A percentile compares a stretch with the other conserved stretches of the same genome.
These are phyloP conservation scores for Maniola hyperantus DNA, from an alignment of 2,888 invertebrate genomes.

Conservation along the genomic window DNA sequence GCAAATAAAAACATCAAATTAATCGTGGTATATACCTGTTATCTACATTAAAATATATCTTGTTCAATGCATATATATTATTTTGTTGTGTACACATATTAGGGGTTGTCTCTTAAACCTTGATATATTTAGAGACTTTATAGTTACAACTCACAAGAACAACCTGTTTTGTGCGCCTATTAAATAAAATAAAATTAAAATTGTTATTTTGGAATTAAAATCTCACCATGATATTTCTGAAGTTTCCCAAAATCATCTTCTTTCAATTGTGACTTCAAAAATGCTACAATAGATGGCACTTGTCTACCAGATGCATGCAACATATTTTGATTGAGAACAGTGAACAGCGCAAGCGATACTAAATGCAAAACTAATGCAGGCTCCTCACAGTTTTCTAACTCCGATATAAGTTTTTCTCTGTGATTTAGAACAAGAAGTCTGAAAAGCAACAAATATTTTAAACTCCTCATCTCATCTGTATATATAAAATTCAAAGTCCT, in stretches of 20 bases:
- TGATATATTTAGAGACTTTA: too few species aligned
- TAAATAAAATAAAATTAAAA: too few species aligned
- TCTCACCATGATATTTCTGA: constrained; percentile 89
- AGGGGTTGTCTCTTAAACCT: too few species aligned
- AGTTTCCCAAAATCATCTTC: constrained; percentile 85
- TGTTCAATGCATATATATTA: too few species aligned
- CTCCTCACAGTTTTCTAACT: constrained; percentile 88
- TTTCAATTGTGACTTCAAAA: constrained; percentile 87
- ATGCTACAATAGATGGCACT: constrained; percentile 90
- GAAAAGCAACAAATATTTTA: constrained; percentile 46
- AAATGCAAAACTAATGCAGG: constrained; percentile 91
- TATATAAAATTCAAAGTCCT: too few species aligned
- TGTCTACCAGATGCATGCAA: constrained; percentile 97
- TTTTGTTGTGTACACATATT: too few species aligned
- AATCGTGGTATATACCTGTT: too few species aligned
- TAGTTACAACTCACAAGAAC: too few species aligned
- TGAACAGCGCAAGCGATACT: constrained; percentile 90
- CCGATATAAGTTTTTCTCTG: constrained; percentile 90
- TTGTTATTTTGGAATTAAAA: neutral
- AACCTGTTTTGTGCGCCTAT: too few species aligned
- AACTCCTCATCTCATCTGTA: neutral
- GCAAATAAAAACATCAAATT: too few species aligned
- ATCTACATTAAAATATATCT: too few species aligned
- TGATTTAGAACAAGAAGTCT: constrained; percentile 90
- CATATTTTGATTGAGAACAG: constrained; percentile 90